Evolutionary conservation across 1,140 invertebrate genomes (phyloP).

Genomic region (Lepidotrigona ventralis): DNA sequence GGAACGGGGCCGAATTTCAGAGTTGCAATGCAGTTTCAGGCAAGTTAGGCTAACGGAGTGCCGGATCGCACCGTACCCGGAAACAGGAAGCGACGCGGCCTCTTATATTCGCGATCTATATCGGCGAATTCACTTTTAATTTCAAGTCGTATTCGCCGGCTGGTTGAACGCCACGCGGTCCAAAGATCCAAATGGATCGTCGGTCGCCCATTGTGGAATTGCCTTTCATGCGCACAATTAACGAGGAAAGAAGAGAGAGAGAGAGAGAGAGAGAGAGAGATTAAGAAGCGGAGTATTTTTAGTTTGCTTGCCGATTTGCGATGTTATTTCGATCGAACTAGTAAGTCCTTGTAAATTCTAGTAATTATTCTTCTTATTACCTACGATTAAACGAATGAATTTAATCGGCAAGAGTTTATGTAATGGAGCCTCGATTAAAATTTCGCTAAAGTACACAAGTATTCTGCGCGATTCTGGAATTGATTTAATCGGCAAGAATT

Average conservation of each 20-base stretch:
- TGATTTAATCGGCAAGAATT: no score
- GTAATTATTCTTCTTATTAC: no score
- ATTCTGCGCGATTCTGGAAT: no score
- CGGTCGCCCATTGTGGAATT: constrained; percentile 58
- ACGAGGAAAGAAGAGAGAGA: not conserved
- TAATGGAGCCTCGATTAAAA: no score
- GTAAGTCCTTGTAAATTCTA: no score
- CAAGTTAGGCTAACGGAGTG: not conserved
- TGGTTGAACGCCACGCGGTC: constrained; percentile 11
- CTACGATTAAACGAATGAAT: no score
- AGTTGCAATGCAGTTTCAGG: constrained; percentile 12
- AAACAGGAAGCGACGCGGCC: constrained; percentile 23
- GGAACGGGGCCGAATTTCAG: not conserved
- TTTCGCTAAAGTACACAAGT: no score
- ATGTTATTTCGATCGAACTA: not conserved
- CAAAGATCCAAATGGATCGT: constrained; percentile 24
- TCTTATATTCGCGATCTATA: constrained; percentile 15
- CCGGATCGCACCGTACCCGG: not conserved
- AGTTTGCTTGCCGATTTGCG: not conserved
- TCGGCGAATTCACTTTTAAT: constrained; percentile 15
- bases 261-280: not conserved
- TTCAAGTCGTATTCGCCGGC: constrained; percentile 7
- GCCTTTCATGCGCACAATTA: constrained; percentile 59
- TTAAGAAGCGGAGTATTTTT: not conserved
- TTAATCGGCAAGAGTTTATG: no score